Conservation (phyloP, 2,113 vertebrate species). For the Toxotes jaculatrix region DNA sequence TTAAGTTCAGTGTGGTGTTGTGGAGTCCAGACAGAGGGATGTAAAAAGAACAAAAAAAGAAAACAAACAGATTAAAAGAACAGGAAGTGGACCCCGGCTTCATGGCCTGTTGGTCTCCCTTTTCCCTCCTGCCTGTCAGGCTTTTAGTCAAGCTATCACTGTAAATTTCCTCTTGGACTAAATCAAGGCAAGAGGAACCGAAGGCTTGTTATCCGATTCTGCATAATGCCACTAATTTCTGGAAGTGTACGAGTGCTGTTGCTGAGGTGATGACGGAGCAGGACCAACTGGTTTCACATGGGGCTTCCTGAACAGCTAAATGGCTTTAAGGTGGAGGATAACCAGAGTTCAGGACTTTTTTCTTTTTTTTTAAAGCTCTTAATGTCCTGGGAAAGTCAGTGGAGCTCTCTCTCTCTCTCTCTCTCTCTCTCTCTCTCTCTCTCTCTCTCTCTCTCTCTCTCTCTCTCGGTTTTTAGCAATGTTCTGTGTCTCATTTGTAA, state of each 20-base stretch:
- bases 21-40: conserved; percentile 27
- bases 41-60: conserved; percentile 26
- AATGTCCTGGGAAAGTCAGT: conserved; percentile 44
- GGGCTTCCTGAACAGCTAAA: conserved; percentile 44
- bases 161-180: conserved; percentile 61
- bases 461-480: background rate
- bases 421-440: background rate
- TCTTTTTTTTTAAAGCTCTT: background rate
- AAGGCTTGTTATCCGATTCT: conserved; percentile 56
- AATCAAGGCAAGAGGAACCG: conserved; percentile 30
- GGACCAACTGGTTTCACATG: conserved; percentile 58
- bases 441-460: background rate
- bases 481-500: background rate
- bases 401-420: background rate
- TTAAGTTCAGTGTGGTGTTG: background rate
- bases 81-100: conserved; percentile 46
- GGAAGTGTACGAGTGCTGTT: conserved; percentile 40
- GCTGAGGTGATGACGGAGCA: conserved; percentile 68
- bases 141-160: conserved; percentile 45
- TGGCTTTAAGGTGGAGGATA: conserved; percentile 31
- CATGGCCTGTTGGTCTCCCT: conserved; percentile 12
- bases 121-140: conserved; percentile 27
- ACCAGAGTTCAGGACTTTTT: background rate
- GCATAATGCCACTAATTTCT: conserved; percentile 54
- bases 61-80: conserved; percentile 52